Evolutionary conservation across 2,797 vertebrate genomes (phyloP).

Genomic region (Triplophysa yarkandensis): DNA sequence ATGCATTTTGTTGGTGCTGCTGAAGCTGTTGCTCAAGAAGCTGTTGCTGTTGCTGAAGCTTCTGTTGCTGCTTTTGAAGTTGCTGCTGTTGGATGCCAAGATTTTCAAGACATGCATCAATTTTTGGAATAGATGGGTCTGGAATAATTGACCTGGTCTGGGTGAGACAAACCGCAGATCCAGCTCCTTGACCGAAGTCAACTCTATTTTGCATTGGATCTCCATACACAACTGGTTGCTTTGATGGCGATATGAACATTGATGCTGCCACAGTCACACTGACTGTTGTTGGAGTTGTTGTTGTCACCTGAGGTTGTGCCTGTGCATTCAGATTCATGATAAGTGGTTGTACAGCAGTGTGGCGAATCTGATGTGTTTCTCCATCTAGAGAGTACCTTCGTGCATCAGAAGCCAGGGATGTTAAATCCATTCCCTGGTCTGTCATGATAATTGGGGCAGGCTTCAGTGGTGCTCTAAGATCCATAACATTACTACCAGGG

Average conservation of each 20-base stretch:
- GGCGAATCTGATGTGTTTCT: slow-evolving; percentile 84
- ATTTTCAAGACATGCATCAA: slow-evolving; percentile 85
- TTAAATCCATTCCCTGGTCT: slow-evolving; percentile 98
- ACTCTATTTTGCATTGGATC: slow-evolving; percentile 94
- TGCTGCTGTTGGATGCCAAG: slow-evolving; percentile 80
- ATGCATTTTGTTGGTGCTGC: slow-evolving; percentile 82
- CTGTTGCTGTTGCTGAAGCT: slow-evolving; percentile 76
- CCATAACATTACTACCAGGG: slow-evolving; percentile 82
- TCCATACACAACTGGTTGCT: slow-evolving; percentile 89
- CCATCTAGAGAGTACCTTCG: slow-evolving; percentile 89
- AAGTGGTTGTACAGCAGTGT: slow-evolving; percentile 91
- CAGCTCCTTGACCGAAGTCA: slow-evolving; percentile 91
- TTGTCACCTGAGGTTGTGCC: slow-evolving; percentile 86
- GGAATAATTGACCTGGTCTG: slow-evolving; percentile 82
- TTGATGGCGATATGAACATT: slow-evolving; percentile 87
- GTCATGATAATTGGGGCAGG: slow-evolving; percentile 95
- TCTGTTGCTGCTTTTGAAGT: slow-evolving; percentile 77
- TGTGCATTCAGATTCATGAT: slow-evolving; percentile 97
- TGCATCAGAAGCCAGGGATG: slow-evolving; percentile 90
- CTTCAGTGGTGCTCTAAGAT: slow-evolving; percentile 88
- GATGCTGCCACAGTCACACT: slow-evolving; percentile 89
- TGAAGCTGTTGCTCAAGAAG: slow-evolving; percentile 77
- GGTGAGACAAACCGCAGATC: slow-evolving; percentile 89
- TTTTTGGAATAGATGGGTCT: slow-evolving; percentile 77
- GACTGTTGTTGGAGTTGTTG: slow-evolving; percentile 85